A percentile compares a stretch with the other conserved stretches of the same genome.
These are phyloP conservation scores for Leucophenga montana DNA, from an alignment of 2,888 invertebrate species.

Conservation along the genomic window DNA sequence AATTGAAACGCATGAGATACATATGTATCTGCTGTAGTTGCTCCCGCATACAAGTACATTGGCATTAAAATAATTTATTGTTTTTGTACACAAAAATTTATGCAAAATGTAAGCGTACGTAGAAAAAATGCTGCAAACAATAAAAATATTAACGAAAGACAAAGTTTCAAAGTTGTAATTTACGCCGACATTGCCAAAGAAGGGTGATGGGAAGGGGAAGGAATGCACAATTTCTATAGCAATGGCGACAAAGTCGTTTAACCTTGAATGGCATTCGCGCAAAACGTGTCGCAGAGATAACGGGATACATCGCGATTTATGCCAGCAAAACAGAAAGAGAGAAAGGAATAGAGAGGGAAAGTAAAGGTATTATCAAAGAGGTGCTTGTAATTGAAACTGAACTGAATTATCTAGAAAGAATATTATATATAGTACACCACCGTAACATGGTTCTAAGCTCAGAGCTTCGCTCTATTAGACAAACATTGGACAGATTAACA, in stretches of 20 bases:
- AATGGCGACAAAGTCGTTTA: too few relatives aligned
- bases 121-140: too few relatives aligned
- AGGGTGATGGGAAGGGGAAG: not conserved
- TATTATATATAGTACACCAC: too few relatives aligned
- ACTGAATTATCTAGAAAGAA: too few relatives aligned
- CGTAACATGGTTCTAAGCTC: too few relatives aligned
- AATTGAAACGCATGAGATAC: constrained; percentile 31
- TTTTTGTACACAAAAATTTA: constrained; percentile 29
- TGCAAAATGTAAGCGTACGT: constrained; percentile 31
- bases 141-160: not conserved
- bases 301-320: not conserved
- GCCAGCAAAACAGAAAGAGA: not conserved
- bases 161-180: constrained; percentile 1
- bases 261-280: not conserved
- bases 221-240: not conserved
- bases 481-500: too few relatives aligned
- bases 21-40: constrained; percentile 11
- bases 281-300: not conserved
- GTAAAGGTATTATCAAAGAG: too few relatives aligned
- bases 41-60: constrained; percentile 28
- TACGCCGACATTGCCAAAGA: not conserved
- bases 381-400: not conserved
- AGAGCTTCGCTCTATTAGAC: too few relatives aligned
- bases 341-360: too few relatives aligned
- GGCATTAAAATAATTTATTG: constrained; percentile 42